Evolutionary conservation across 2,113 vertebrate genomes (phyloP), one percentile per base, ranked within the genome.

Genomic region (Anhinga anhinga): DNA sequence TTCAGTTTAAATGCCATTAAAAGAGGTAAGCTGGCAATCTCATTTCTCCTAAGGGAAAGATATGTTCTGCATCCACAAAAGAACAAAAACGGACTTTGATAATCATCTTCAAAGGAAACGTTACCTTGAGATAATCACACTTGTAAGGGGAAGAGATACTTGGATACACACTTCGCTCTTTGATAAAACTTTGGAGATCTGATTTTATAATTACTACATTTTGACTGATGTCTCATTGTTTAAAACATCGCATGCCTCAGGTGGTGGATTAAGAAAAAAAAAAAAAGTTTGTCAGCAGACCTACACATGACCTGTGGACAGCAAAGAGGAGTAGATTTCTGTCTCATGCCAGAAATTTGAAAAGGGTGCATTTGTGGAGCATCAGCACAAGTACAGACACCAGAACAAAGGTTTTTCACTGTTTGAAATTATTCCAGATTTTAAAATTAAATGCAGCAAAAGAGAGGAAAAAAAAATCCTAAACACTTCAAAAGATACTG

Each of bases 1-100:
- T 96, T 89, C 56, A 26, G 90, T 91, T 98, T 96, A 95, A 97
- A 93, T 13, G 4, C 79, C 86, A 61, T 74, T 96, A 88, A 95
- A 94, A 67, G 72, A 87, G 38, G 26, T 97, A 87, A 96, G 29
- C 49, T 93, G 71, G 67, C 85, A 94, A 77, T 88, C 74, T 90
- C 30, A 4, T 92, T 95, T 90, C 71, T 96, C 92, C 95, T 90
- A 53, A 88, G 88, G 72, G 90, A 97, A 92, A 95, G 85, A 88
- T 85, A 73, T 4, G 4, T 76, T 94, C 80, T 86, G 61, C 78
- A 82, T 70, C 78, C 77, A 67, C 80, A 88, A 95, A 86, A 93
- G 81, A 96, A 90, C 74, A 95, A 79, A 94, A 93, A 59, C 1
- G 17, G 49, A 95, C 93, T 95, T 93, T 93, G 78, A 95, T 95